These are phyloP conservation scores for Halichondria panicea DNA, from an alignment of 37 sponge, comb jelly and placozoan species.

Conservation along the genomic window DNA sequence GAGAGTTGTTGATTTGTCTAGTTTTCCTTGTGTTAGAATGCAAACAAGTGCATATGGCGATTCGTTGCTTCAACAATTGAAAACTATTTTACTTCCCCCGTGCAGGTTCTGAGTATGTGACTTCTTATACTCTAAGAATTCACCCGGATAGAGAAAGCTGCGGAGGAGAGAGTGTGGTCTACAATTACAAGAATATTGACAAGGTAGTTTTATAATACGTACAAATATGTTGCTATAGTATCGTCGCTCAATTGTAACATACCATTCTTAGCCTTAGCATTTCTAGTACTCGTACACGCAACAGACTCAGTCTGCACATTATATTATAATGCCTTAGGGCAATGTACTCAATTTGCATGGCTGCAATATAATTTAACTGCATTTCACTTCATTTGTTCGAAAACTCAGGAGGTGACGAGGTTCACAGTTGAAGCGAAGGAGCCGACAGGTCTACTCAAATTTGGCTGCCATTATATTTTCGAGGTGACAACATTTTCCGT, in stretches of 20 bases:
- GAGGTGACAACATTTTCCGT: too few relatives aligned
- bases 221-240: neutral
- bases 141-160: constrained; percentile 1
- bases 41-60: neutral
- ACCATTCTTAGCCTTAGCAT: too few relatives aligned
- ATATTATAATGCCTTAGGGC: too few relatives aligned
- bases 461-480: constrained; percentile 26
- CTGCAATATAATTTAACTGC: neutral
- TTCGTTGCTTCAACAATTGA: neutral
- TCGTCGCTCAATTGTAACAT: neutral
- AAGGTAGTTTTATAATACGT: constrained; percentile 2
- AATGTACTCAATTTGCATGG: too few relatives aligned
- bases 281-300: too few relatives aligned
- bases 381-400: neutral
- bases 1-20: neutral
- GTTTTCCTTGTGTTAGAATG: neutral
- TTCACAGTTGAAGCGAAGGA: constrained; percentile 12
- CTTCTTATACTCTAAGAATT: constrained; percentile 22
- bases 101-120: constrained; percentile 13
- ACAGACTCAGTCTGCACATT: too few relatives aligned
- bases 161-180: constrained; percentile 11
- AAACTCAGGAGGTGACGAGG: constrained; percentile 16
- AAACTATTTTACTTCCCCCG: neutral
- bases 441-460: constrained; percentile 28
- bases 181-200: constrained; percentile 11